Conservation (phyloP, 2,888 invertebrate genomes). For the Drosophila melanosoma region DNA sequence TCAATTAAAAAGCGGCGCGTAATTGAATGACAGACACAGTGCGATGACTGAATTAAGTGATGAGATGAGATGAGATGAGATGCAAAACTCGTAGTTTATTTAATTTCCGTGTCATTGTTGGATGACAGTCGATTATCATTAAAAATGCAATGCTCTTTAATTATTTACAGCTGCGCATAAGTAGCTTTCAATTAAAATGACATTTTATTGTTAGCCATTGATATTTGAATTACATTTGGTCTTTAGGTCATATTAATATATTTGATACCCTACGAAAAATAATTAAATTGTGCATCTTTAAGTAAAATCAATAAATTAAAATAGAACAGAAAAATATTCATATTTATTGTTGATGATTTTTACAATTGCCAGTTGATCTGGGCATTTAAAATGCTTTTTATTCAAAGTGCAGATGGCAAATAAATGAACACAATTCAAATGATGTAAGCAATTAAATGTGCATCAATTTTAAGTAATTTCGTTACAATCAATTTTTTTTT, state of each 20-base stretch:
- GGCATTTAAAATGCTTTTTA: background rate
- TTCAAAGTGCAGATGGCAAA: background rate
- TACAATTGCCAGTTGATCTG: background rate
- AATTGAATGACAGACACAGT: slow-evolving; percentile 45
- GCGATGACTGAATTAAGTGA: slow-evolving; percentile 32
- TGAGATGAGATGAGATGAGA: slow-evolving; percentile 9
- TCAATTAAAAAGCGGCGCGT: slow-evolving; percentile 44
- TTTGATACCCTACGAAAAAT: background rate
- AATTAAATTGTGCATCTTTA: too few relatives aligned
- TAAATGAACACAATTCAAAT: slow-evolving; percentile 17
- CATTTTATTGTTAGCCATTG: slow-evolving; percentile 5
- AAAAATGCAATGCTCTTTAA: slow-evolving; percentile 4
- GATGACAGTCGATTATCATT: slow-evolving; percentile 3
- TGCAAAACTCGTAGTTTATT: slow-evolving; percentile 16
- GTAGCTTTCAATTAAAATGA: slow-evolving; percentile 2
- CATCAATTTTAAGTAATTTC: slow-evolving; percentile 52
- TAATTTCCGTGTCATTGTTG: slow-evolving; percentile 26
- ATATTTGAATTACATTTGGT: slow-evolving; percentile 1
- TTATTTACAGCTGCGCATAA: slow-evolving; percentile 14
- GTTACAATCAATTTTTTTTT: background rate
- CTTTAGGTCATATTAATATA: background rate
- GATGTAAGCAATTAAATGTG: slow-evolving; percentile 51
- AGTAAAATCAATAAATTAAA: background rate
- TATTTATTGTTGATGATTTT: background rate
- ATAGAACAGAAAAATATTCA: background rate